Base-by-base conservation (phyloP, 1,140 invertebrate genomes). In the Diprion similis region DNA sequence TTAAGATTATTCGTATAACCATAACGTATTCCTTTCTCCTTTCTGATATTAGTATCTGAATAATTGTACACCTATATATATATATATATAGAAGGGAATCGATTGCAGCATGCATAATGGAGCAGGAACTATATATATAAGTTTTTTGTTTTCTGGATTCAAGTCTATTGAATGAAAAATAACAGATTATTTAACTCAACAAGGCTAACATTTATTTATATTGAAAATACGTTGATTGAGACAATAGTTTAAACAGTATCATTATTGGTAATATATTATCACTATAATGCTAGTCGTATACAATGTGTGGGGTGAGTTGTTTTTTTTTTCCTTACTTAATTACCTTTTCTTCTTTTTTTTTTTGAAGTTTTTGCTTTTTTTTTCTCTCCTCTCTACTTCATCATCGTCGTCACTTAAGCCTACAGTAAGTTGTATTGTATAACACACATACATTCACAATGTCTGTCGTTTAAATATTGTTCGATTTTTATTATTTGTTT, bases 121-220 rank as follows among this genome's bases (percentile, higher is more conserved):
- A 59, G n/a, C n/a, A 59, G 51, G 51, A 59, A 17, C n/a, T 13
- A 59, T 59, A 37, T 1, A 37, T 37, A 37, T 17, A 59, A 17
- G 3, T 6, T 59, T 59, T 8, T 59, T 59, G 11, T 59, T 59
- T 59, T 59, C 48, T 17, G n/a, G 51, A 59, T 15, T 51, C n/a
- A 59, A 37, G n/a, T 59, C 24, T 37, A 37, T 37, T 37, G 24
- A 59, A 59, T 59, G 51, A 13, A 59, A 17, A 15, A 59, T 59
- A 37, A 37, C 24, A 37, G 24, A 37, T 37, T 59, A 15, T 59
- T 87, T 88, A 88, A 88, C 84, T 88, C 86, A 88, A 88, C 87
- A 88, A 87, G 81, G 84, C 87, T 88, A 88, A 88, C 87, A 88
- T 88, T 88, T 88, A 88, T 88, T 88, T 85, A 88, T 88, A 88